A percentile compares a stretch with the other conserved stretches of the same genome.
These are phyloP conservation scores for Pseudopipra pipra DNA, from an alignment of 2,113 vertebrate genomes.

Conservation along the genomic window DNA sequence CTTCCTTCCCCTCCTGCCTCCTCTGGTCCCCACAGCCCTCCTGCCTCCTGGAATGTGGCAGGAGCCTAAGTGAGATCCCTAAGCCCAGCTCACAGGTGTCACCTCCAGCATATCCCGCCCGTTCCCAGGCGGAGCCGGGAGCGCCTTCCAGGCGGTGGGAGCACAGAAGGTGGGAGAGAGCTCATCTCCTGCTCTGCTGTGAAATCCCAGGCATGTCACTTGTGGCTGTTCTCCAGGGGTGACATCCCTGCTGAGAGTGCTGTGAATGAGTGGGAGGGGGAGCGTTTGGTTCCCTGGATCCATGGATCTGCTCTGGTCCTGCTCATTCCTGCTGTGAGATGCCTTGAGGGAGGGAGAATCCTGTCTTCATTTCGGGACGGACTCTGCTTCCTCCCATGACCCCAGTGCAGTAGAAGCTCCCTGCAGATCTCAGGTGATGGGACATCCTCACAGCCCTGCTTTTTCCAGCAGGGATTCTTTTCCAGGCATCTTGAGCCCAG, in stretches of 20 bases:
- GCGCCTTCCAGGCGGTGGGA: neutral
- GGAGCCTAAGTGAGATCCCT: neutral
- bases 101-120: neutral
- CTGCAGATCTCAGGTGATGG: neutral
- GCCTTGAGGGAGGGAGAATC: neutral
- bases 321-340: accelerated
- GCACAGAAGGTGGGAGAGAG: neutral
- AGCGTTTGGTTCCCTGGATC: neutral
- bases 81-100: neutral
- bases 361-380: neutral
- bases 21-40: neutral
- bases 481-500: neutral
- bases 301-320: neutral
- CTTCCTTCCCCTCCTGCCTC: neutral
- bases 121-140: neutral
- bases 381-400: neutral
- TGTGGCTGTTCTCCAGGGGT: neutral
- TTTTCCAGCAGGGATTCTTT: neutral
- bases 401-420: neutral
- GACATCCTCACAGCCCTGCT: neutral
- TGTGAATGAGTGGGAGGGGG: neutral
- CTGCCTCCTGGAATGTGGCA: neutral
- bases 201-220: neutral
- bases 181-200: neutral
- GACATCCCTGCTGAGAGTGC: neutral